Conservation (phyloP, 2,888 invertebrate species). For the Hypercompe scribonia region DNA sequence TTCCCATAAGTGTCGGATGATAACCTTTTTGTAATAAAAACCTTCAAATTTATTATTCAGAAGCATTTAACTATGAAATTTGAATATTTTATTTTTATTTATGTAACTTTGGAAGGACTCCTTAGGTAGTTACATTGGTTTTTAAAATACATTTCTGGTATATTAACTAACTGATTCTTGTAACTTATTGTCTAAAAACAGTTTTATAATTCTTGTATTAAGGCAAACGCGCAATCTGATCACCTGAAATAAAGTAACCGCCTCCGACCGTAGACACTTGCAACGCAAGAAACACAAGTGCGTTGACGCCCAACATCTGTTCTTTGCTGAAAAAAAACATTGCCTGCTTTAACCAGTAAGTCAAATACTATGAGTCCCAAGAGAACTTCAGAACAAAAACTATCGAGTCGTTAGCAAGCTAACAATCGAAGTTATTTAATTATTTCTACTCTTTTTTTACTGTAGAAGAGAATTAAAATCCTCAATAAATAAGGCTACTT, state of each 20-base stretch:
- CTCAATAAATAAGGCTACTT: no score
- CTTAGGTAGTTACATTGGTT: not conserved
- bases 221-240: not conserved
- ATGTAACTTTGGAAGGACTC: constrained; percentile 1
- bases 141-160: not conserved
- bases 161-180: constrained; percentile 11
- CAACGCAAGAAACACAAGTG: no score
- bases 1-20: constrained; percentile 52
- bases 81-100: constrained; percentile 20
- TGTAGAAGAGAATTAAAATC: not conserved
- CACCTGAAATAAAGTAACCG: not conserved
- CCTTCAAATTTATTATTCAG: constrained; percentile 38
- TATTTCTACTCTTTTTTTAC: not conserved
- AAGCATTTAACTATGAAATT: constrained; percentile 25
- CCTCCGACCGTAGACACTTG: not conserved
- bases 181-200: not conserved
- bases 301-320: no score
- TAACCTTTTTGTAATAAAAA: constrained; percentile 37
- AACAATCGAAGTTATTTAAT: not conserved
- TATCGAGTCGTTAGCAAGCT: no score
- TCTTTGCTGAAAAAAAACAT: no score
- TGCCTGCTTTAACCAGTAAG: no score
- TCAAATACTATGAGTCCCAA: no score
- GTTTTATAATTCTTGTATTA: not conserved
- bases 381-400: no score